A percentile compares a stretch with the other conserved stretches of the same genome.
Conservation (phyloP, 1,140 invertebrate genomes). For the Neodiprion fabricii region DNA sequence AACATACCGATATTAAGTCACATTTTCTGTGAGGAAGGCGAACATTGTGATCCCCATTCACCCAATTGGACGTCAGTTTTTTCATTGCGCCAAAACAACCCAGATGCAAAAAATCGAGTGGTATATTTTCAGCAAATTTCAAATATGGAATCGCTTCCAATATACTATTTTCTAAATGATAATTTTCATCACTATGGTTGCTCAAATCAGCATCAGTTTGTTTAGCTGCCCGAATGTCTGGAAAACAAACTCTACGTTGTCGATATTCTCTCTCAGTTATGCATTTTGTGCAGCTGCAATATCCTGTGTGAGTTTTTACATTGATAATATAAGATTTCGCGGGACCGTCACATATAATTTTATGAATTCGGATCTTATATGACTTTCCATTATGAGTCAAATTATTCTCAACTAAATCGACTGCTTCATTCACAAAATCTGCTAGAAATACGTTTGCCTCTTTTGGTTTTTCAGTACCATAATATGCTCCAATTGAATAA, state of each 20-base stretch:
- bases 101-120: slow-evolving; percentile 38
- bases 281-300: not conserved
- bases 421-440: no score
- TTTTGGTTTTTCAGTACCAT: no score
- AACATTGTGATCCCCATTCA: slow-evolving; percentile 7
- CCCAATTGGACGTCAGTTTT: slow-evolving; percentile 32
- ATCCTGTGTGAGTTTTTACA: not conserved
- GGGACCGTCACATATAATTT: slow-evolving; percentile 8
- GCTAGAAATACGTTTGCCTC: no score
- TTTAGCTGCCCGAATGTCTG: not conserved
- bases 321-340: slow-evolving; percentile 2
- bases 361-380: not conserved
- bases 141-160: slow-evolving; percentile 25
- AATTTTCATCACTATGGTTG: slow-evolving; percentile 14
- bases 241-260: slow-evolving; percentile 22
- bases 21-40: not conserved
- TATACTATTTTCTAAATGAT: slow-evolving; percentile 20
- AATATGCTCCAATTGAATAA: no score
- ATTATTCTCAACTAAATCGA: no score
- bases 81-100: slow-evolving; percentile 38
- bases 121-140: slow-evolving; percentile 28
- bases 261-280: slow-evolving; percentile 19
- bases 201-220: slow-evolving; percentile 24
- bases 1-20: not conserved
- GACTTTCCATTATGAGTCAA: no score